Base-by-base conservation (phyloP, 2,797 vertebrate genomes). In the Sebastes umbrosus region DNA sequence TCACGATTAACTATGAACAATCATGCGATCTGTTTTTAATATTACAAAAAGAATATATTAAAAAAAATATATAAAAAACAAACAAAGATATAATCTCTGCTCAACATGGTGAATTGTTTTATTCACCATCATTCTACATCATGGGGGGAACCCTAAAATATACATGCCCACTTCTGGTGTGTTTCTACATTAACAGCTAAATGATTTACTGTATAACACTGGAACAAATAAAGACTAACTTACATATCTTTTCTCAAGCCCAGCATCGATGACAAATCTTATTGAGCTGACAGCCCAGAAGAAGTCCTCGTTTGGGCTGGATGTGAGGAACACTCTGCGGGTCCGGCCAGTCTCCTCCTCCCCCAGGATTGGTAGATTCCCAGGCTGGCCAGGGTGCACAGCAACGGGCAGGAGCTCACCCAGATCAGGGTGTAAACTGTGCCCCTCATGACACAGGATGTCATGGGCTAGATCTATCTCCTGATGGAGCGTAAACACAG, bases 381-480 rank as follows among this genome's bases (percentile, higher is more conserved):
- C 93, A 22, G 87, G 90, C 78, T 93, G 94, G 20, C 90, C 91
- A 1, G 97, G 96, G 36, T 96, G 95, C 66, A 97, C 90, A 29
- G 96, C 90, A 27, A 98, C 60, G 0, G 96, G 96, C 70, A 96
- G 88, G 84, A 98, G 94, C 43, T 96, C 94, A 31, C 96, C 96
- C 12, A 96, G 93, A 29, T 94, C 90, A 16, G 92, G 85, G 58
- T 93, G 95, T 75, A 96, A 84, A 57, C 88, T 88, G 67, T 87
- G 25, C 3, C 89, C 90, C 77, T 98, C 96, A n/a, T 95, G 95
- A 84, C 90, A 93, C 88, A 98, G 92, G 77, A 96, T 93, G 68
- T 96, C 96, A 71, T 93, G 92, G 79, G 96, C 96, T 74, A 96
- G 94, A 72, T 94, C 92, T 74, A 98, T 97, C 88, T 98, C 98